phyloP scores from a whole-genome alignment of 2,888 invertebrate genomes.

The Plutella xylostella region DNA sequence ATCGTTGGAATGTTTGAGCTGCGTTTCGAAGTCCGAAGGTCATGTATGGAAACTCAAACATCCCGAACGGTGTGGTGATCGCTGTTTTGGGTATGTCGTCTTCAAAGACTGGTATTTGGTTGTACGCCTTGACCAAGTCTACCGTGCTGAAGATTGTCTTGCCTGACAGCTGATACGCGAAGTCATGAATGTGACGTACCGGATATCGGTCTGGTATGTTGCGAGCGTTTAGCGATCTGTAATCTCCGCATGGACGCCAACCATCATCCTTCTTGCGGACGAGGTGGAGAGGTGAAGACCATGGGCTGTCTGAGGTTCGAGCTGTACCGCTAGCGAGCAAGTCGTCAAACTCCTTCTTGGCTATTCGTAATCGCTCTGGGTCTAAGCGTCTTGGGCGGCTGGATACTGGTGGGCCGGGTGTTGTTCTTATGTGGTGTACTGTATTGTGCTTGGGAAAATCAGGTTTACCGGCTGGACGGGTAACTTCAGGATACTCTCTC shows the following conservation, averaged over 20 bases:
- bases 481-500: not conserved
- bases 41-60: conserved; percentile 28
- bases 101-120: conserved; percentile 31
- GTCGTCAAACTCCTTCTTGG: not conserved
- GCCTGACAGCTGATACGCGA: not conserved
- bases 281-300: conserved; percentile 24
- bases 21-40: conserved; percentile 38
- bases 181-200: conserved; percentile 21
- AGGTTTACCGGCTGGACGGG: not conserved
- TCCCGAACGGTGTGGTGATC: conserved; percentile 25
- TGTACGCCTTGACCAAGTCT: conserved; percentile 23
- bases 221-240: conserved; percentile 23
- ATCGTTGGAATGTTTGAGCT: too few species aligned
- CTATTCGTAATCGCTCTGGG: not conserved
- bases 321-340: not conserved
- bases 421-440: not conserved
- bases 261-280: conserved; percentile 21
- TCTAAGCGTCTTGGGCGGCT: not conserved
- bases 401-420: not conserved
- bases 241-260: too few species aligned
- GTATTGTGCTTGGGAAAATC: not conserved
- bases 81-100: conserved; percentile 31
- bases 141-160: not conserved
- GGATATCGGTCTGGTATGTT: conserved; percentile 26
- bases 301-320: conserved; percentile 14